Percentiles rank a stretch among this genome's conserved stretches.
Evolutionary conservation across 1,140 invertebrate genomes (phyloP).

Genomic region (Sinonovacula constricta): DNA sequence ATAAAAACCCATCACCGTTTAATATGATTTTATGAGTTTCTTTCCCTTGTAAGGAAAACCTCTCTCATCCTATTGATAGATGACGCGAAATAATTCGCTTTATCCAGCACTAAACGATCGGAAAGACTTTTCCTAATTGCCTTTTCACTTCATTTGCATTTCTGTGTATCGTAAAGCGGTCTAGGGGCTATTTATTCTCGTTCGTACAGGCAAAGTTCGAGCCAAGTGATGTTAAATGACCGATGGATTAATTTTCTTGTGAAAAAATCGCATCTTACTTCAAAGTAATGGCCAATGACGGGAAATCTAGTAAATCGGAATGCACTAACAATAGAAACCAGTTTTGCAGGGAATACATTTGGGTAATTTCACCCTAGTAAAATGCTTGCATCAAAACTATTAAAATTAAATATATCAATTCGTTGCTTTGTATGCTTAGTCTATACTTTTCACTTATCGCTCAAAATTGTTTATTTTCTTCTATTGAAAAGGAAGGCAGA

Average conservation of each 20-base stretch:
- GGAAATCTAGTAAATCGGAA: conserved; percentile 5
- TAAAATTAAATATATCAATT: not conserved
- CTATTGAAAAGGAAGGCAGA: too few species aligned
- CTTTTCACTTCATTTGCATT: conserved; percentile 25
- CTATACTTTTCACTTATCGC: not conserved
- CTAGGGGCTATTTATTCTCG: conserved; percentile 27
- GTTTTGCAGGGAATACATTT: not conserved
- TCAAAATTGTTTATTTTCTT: not conserved
- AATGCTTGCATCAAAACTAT: not conserved
- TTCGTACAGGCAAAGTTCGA: conserved; percentile 8
- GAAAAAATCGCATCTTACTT: conserved; percentile 40
- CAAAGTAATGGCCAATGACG: conserved; percentile 29
- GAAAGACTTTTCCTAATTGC: conserved; percentile 27
- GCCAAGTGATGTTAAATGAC: conserved; percentile 19
- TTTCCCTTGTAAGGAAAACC: not conserved
- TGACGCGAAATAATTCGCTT: conserved; percentile 27
- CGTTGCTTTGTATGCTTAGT: not conserved
- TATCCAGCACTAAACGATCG: conserved; percentile 22
- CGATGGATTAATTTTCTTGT: conserved; percentile 20
- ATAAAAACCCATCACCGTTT: not conserved
- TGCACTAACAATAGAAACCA: not conserved
- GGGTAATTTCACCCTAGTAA: not conserved
- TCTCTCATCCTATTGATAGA: not conserved
- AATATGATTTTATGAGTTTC: not conserved
- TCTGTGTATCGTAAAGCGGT: conserved; percentile 13